A percentile compares a stretch with the other conserved stretches of the same genome.
These are phyloP conservation scores for Antheraea pernyi DNA, from an alignment of 1,140 invertebrate species.

Conservation along the genomic window DNA sequence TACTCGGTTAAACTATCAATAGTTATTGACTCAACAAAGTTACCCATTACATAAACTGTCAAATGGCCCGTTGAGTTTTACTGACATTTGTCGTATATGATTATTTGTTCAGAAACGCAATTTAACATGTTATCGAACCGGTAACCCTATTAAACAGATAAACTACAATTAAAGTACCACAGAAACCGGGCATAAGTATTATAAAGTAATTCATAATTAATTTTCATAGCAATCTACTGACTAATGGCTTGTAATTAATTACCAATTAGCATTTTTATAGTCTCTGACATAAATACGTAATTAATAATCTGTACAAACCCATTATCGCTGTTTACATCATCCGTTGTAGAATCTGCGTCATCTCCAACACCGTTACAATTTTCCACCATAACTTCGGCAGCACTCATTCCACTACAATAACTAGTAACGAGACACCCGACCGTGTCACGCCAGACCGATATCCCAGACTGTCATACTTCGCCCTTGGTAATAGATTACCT, in stretches of 20 bases:
- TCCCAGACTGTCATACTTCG: conserved; percentile 59
- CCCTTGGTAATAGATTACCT: conserved; percentile 74
- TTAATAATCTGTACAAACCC: conserved; percentile 40
- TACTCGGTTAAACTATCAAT: too few relatives aligned
- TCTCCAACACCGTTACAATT: conserved; percentile 60
- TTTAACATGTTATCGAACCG: too few relatives aligned
- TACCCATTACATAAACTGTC: too few relatives aligned
- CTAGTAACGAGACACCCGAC: conserved; percentile 35
- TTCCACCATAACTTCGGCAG: conserved; percentile 59
- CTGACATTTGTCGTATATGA: too few relatives aligned
- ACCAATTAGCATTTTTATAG: background rate
- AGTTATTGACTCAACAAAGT: too few relatives aligned
- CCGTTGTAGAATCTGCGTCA: conserved; percentile 24
- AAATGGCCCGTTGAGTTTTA: too few relatives aligned
- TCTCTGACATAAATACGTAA: background rate
- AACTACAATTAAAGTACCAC: too few relatives aligned
- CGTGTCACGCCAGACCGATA: conserved; percentile 41
- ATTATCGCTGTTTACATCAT: conserved; percentile 47
- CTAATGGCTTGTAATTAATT: background rate
- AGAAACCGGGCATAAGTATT: too few relatives aligned
- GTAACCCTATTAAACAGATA: too few relatives aligned
- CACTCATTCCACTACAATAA: conserved; percentile 56
- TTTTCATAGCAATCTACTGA: background rate
- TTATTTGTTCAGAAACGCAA: too few relatives aligned
- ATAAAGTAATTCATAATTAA: too few relatives aligned